Evolutionary conservation across 2,888 invertebrate species (phyloP).

Genomic region (Unio pictorum): DNA sequence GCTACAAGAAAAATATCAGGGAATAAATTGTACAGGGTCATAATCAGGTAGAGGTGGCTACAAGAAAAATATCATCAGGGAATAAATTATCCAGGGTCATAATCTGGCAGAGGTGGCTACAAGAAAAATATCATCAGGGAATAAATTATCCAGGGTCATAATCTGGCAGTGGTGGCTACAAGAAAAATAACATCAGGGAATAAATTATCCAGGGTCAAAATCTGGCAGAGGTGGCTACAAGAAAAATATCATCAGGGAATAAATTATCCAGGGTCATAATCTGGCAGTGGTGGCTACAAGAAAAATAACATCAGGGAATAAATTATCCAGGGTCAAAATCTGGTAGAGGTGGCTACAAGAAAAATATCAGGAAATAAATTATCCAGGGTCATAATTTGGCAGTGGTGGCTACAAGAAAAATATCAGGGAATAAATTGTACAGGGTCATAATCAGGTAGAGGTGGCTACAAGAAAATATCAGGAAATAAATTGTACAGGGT

Average conservation of each 20-base stretch:
- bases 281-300: constrained; percentile 43
- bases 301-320: constrained; percentile 8
- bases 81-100: too few relatives aligned
- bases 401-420: constrained; percentile 37
- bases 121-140: too few relatives aligned
- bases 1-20: constrained; percentile 38
- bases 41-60: too few relatives aligned
- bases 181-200: too few relatives aligned
- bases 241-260: constrained; percentile 4
- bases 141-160: too few relatives aligned
- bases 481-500: too few relatives aligned
- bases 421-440: constrained; percentile 52
- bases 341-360: constrained; percentile 37
- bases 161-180: too few relatives aligned
- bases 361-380: constrained; percentile 49
- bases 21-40: too few relatives aligned
- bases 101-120: too few relatives aligned
- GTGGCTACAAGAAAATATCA: too few relatives aligned
- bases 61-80: too few relatives aligned
- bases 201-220: constrained; percentile 67
- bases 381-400: constrained; percentile 61
- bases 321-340: constrained; percentile 68
- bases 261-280: constrained; percentile 68
- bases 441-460: too few relatives aligned
- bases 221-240: constrained; percentile 50